These are phyloP conservation scores for Podiceps cristatus DNA, from an alignment of 2,113 vertebrate species.

Conservation along the genomic window DNA sequence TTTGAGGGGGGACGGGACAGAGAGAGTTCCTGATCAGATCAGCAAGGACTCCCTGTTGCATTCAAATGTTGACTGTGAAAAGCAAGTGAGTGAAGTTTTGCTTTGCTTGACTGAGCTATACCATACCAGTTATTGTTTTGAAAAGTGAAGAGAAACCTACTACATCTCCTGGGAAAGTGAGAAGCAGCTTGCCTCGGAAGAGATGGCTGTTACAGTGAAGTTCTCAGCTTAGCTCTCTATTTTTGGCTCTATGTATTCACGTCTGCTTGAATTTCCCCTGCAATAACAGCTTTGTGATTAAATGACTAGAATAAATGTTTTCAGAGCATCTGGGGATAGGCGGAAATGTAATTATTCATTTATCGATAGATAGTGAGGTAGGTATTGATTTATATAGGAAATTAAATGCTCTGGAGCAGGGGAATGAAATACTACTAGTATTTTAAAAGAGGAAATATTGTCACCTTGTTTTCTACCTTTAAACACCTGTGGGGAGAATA, in stretches of 20 bases:
- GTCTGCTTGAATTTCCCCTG: slow-evolving; percentile 16
- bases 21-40: neutral
- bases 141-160: slow-evolving; percentile 20
- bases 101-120: slow-evolving; percentile 40
- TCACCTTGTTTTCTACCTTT: slow-evolving; percentile 9
- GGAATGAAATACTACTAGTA: neutral
- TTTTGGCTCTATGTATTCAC: slow-evolving; percentile 23
- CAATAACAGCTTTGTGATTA: slow-evolving; percentile 54
- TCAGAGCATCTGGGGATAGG: neutral
- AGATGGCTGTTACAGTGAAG: neutral
- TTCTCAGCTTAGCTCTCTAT: slow-evolving; percentile 2
- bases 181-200: slow-evolving; percentile 1
- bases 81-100: slow-evolving; percentile 8
- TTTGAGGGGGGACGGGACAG: neutral
- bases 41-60: neutral
- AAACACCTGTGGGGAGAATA: neutral
- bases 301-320: slow-evolving; percentile 29
- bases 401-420: slow-evolving; percentile 1
- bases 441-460: slow-evolving; percentile 7
- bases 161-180: slow-evolving; percentile 40
- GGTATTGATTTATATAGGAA: slow-evolving; percentile 19
- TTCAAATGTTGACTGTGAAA: neutral
- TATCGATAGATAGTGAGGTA: slow-evolving; percentile 20
- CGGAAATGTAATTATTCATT: slow-evolving; percentile 50
- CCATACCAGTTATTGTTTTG: slow-evolving; percentile 12